A percentile compares a stretch with the other conserved stretches of the same genome.
Conservation (phyloP, 2,113 vertebrate genomes). For the Epinephelus fuscoguttatus region DNA sequence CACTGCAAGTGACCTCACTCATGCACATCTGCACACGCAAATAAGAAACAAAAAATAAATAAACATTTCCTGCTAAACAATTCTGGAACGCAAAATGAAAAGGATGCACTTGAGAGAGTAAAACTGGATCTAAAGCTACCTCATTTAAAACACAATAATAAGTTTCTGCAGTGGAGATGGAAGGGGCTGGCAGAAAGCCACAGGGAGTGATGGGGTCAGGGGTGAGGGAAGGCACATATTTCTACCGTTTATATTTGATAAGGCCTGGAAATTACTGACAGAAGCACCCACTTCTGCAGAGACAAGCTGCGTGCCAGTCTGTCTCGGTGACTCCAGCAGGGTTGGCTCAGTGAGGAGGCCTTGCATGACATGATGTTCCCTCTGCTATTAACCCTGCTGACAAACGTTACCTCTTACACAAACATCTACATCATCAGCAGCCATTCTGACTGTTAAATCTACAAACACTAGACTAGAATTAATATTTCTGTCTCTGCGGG, state of each 20-base stretch:
- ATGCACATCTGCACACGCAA: conserved; percentile 31
- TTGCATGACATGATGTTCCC: conserved; percentile 37
- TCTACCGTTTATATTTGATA: conserved; percentile 73
- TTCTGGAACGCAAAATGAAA: conserved; percentile 43
- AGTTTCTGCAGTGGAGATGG: conserved; percentile 57
- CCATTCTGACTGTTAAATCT: conserved; percentile 27
- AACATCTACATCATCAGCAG: conserved; percentile 40
- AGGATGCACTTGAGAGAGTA: conserved; percentile 42
- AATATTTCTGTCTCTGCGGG: conserved; percentile 23
- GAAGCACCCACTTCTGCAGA: conserved; percentile 55
- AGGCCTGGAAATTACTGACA: conserved; percentile 70
- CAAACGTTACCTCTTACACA: conserved; percentile 38
- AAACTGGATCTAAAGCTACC: conserved; percentile 53
- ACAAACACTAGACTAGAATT: conserved; percentile 35
- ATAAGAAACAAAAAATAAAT: conserved; percentile 15
- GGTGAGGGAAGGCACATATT: conserved; percentile 58
- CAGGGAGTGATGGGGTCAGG: conserved; percentile 59
- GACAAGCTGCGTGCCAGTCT: conserved; percentile 54
- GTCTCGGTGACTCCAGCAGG: conserved; percentile 40
- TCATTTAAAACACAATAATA: conserved; percentile 63
- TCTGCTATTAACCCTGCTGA: conserved; percentile 58
- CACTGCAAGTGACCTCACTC: conserved; percentile 32
- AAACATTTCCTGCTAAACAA: conserved; percentile 32
- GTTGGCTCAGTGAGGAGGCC: conserved; percentile 35
- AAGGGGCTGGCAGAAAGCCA: conserved; percentile 34